Base-by-base conservation (phyloP, 2,797 vertebrate genomes). In the Gadopsis bispinosus region DNA sequence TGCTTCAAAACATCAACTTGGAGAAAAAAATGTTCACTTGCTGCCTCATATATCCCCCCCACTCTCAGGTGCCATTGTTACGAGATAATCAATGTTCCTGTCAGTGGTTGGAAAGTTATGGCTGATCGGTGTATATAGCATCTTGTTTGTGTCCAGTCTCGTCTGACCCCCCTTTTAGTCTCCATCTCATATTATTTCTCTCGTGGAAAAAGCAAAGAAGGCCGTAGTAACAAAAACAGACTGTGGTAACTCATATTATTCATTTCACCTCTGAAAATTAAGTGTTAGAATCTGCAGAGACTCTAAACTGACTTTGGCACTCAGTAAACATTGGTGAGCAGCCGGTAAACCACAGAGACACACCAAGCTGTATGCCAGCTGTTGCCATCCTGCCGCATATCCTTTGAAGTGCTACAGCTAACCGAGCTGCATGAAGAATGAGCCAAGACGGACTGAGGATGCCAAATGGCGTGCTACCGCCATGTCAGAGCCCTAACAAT, bases 291-390 rank as follows among this genome's bases (percentile, higher is more conserved):
- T 84, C 70, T 63, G 59, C 65, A 67, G 35, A 64, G 59, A 66
- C 63, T 85, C 62, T 77, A 77, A 90, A 85, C 80, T 80, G 82
- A 39, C 54, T 75, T 78, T 80, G 83, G 77, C 90, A 77, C 70
- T 69, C 51, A 4, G 71, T 60, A 83, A 91, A 88, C 85, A 84
- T 61, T 72, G 73, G 72, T 79, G 76, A 82, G 75, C 75, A 80
- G 79, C 74, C 72, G 69, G 77, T 67, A 75, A 83, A 69, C 78
- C 74, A 43, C 83, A 69, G 70, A 79, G 76, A 77, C 77, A 50
- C 68, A 68, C 60, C 65, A 60, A 83, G 84, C 84, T 88, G 87
- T 53, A 79, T 51, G 83, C 88, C 92, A 92, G 92, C 91, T 92
- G 90, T 83, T 87, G 83, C 80, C 73, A 80, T 80, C 73, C 81